Base-by-base conservation (phyloP, 2,113 vertebrate species). In the Alligator mississippiensis region DNA sequence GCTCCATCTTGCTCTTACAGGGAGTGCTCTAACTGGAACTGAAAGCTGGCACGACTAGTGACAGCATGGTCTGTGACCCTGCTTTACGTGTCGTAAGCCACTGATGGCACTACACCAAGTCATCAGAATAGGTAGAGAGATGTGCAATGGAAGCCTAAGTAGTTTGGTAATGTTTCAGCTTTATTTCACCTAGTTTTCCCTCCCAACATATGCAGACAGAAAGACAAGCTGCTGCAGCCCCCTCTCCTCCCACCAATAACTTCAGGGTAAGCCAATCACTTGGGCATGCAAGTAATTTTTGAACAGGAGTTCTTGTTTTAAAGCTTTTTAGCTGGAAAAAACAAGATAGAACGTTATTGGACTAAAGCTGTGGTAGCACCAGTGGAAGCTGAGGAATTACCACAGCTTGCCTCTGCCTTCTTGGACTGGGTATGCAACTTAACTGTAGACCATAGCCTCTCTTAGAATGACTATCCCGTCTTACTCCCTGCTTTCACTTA, bases 191-290 rank as follows among this genome's bases (percentile, higher is more conserved):
- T 3, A 0, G 76, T 61, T 58, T 5, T 55, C 57, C 82, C 76
- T 55, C 47, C 82, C 76, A 5, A 0, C 7, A 34, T 15, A 10
- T 3, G 22, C 14, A 1, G 21, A 0, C 0, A 6, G 22, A 0
- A 59, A 68, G 82, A 2, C 74, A 22, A 61, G 47, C 3, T 78
- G 55, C 2, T 70, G 47, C 47, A 6, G 7, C 47, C 7, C 89
- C n/a, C 11, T 4, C 57, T 59, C 58, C 87, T 47, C 12, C 2
- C 61, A 24, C 72, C 1, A 8, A 25, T 0, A 10, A 18, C 66
- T n/a, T 34, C 58, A 17, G 17, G 74, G 85, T 15, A 1, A 27
- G 21, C 6, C 21, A 34, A 27, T 27, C 59, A 3, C 72, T 34
- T 77, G 12, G 1, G 9, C 14, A 2, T 5, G 10, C 75, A 7